phyloP scores from a whole-genome alignment of 2,797 vertebrate genomes.

The Decapterus maruadsi region DNA sequence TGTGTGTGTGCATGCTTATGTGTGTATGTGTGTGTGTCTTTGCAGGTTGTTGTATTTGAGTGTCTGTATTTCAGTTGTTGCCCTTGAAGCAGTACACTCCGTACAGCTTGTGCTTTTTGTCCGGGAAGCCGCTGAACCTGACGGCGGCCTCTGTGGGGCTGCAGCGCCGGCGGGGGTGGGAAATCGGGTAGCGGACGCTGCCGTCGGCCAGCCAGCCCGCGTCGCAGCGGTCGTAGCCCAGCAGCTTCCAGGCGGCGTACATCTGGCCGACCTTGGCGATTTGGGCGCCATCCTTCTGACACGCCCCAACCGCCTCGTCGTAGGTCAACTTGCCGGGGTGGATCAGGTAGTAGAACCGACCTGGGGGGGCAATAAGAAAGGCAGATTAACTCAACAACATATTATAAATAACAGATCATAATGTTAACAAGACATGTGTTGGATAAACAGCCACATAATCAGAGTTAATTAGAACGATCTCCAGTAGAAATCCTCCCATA shows the following conservation, averaged over 20 bases:
- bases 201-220: constrained; percentile 95
- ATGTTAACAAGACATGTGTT: no score
- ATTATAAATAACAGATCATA: no score
- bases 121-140: constrained; percentile 93
- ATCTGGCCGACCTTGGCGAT: constrained; percentile 98
- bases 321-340: constrained; percentile 94
- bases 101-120: constrained; percentile 97
- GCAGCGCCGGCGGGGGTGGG: constrained; percentile 91
- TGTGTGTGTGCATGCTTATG: constrained; percentile 15
- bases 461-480: neutral
- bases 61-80: constrained; percentile 83
- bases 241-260: constrained; percentile 95
- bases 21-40: constrained; percentile 16
- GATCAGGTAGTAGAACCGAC: constrained; percentile 95
- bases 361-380: constrained; percentile 67
- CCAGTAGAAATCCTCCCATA: neutral
- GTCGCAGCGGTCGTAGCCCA: constrained; percentile 95
- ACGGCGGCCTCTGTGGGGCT: constrained; percentile 93
- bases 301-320: constrained; percentile 91
- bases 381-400: neutral
- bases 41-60: neutral
- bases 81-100: constrained; percentile 96
- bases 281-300: constrained; percentile 90
- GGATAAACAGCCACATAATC: no score
- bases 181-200: constrained; percentile 95